Conservation (phyloP, 2,888 invertebrate species). For the Erpobdella octoculata region DNA sequence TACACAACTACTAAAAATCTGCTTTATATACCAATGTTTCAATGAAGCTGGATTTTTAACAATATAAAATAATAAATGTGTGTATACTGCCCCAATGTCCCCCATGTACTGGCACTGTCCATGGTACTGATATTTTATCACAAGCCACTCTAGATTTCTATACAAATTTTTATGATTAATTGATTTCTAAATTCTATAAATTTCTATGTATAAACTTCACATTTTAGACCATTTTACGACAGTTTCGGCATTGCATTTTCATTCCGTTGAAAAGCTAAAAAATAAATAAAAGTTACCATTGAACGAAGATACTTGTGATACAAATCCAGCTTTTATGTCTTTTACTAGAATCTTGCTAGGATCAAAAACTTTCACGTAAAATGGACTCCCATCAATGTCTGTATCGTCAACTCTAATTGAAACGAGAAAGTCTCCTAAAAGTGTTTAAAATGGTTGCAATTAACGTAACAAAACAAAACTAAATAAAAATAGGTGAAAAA, state of each 20-base stretch:
- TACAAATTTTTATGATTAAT: too few species aligned
- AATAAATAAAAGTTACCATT: slow-evolving; percentile 43
- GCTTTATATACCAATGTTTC: too few species aligned
- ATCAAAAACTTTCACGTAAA: slow-evolving; percentile 89
- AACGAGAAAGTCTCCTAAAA: slow-evolving; percentile 77
- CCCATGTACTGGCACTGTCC: too few species aligned
- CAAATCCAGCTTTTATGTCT: slow-evolving; percentile 56
- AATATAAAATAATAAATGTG: background rate
- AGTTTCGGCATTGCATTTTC: background rate
- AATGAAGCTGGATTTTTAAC: too few species aligned
- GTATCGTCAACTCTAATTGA: slow-evolving; percentile 90
- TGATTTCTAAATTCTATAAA: too few species aligned
- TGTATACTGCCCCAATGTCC: too few species aligned
- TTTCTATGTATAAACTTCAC: too few species aligned
- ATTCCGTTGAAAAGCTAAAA: background rate
- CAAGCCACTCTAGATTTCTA: too few species aligned
- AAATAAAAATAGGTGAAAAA: too few species aligned
- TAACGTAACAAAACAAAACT: background rate
- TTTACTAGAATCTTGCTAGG: slow-evolving; percentile 71
- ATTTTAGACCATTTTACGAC: too few species aligned
- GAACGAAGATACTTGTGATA: slow-evolving; percentile 56
- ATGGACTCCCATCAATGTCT: slow-evolving; percentile 90
- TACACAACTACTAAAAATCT: too few species aligned
- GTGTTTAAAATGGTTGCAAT: background rate
- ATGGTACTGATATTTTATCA: too few species aligned